Conservation (phyloP, 2,113 vertebrate genomes). For the Forbesichthys papilliferus region DNA sequence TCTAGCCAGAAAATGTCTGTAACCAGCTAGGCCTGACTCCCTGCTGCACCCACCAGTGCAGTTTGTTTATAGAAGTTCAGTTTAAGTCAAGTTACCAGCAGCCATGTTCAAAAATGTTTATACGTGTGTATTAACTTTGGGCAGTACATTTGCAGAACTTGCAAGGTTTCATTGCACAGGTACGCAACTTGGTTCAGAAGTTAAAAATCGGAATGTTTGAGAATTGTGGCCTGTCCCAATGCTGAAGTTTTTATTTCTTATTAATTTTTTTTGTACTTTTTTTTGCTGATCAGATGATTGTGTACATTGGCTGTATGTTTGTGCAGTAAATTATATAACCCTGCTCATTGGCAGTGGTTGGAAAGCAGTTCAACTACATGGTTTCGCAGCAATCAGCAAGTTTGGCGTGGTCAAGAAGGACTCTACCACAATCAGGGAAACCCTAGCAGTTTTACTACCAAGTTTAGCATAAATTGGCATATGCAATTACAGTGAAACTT, state of each 20-base stretch:
- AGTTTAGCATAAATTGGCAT: no score
- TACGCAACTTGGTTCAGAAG: background rate
- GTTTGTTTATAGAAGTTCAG: constrained; percentile 15
- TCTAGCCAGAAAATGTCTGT: constrained; percentile 48
- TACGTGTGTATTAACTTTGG: constrained; percentile 1
- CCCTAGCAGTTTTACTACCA: no score
- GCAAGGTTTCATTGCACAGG: background rate
- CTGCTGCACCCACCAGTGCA: constrained; percentile 26
- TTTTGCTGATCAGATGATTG: constrained; percentile 3
- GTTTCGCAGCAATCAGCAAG: no score
- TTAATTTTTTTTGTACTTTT: background rate
- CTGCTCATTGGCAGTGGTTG: constrained; percentile 17
- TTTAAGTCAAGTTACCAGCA: constrained; percentile 35
- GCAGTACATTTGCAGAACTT: background rate
- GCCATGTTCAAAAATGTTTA: constrained; percentile 31
- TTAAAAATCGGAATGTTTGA: background rate
- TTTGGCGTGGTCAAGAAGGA: no score
- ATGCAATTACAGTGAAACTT: no score
- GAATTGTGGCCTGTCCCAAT: constrained; percentile 31
- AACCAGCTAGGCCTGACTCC: constrained; percentile 29
- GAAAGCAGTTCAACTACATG: constrained; percentile 37
- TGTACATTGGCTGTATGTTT: constrained; percentile 42
- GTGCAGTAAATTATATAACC: constrained; percentile 44
- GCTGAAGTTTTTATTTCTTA: constrained; percentile 11
- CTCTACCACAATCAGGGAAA: no score